Conservation (phyloP, 2,797 vertebrate species). For the Heliangelus exortis region DNA sequence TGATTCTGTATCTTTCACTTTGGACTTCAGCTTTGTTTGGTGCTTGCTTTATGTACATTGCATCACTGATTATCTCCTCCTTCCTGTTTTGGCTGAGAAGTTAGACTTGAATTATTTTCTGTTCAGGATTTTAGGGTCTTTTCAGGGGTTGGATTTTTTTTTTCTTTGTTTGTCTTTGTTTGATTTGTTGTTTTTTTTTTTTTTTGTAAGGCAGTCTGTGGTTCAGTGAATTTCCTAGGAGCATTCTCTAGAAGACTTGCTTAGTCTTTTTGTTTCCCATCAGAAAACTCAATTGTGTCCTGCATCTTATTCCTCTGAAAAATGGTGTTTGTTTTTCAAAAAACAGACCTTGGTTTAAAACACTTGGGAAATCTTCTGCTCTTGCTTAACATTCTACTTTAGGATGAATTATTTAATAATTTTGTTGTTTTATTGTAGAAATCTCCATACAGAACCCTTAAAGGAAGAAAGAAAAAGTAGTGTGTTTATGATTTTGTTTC, state of each 20-base stretch:
- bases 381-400: neutral
- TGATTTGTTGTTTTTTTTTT: neutral
- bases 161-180: neutral
- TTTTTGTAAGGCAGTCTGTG: neutral
- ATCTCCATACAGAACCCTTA: neutral
- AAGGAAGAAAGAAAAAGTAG: neutral
- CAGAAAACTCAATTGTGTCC: neutral
- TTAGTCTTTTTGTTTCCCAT: neutral
- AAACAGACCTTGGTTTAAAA: neutral
- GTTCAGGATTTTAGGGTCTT: neutral
- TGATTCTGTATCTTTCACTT: neutral
- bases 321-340: neutral
- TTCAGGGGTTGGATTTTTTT: too few species aligned
- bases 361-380: neutral
- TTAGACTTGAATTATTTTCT: neutral
- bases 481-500: neutral
- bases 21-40: neutral
- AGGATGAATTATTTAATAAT: neutral
- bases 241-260: neutral
- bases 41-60: neutral
- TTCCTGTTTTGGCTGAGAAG: neutral
- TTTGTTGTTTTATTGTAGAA: neutral
- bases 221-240: neutral
- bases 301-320: neutral
- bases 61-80: neutral